These are phyloP conservation scores for Ochropleura leucogaster DNA, from an alignment of 2,888 invertebrate genomes.

Conservation along the genomic window DNA sequence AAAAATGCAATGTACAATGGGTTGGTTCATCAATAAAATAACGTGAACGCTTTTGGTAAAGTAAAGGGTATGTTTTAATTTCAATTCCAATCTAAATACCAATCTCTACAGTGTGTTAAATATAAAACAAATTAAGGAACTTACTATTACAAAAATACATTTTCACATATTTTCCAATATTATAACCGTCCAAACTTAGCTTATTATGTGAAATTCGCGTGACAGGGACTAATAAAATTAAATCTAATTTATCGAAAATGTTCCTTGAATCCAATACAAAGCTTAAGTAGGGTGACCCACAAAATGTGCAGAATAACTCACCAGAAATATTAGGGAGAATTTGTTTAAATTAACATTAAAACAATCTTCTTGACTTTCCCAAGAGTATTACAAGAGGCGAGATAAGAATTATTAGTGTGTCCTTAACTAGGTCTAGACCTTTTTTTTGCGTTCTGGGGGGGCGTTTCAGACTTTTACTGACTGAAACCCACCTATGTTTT, in stretches of 20 bases:
- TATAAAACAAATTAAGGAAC: not conserved
- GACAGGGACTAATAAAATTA: conserved; percentile 60
- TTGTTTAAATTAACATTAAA: not conserved
- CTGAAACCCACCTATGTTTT: no score
- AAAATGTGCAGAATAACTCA: conserved; percentile 30
- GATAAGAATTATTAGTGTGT: not conserved
- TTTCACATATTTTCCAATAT: conserved; percentile 13
- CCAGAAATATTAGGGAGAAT: not conserved
- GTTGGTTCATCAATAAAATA: not conserved
- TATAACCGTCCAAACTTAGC: conserved; percentile 6
- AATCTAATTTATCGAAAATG: conserved; percentile 54
- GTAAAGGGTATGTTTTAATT: not conserved
- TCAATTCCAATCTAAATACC: no score
- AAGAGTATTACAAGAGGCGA: not conserved
- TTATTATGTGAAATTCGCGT: conserved; percentile 49
- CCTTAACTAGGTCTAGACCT: not conserved
- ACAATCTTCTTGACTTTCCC: fast-evolving
- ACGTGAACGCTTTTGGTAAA: not conserved
- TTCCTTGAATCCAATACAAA: conserved; percentile 44
- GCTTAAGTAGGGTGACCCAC: conserved; percentile 34
- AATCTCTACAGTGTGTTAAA: not conserved
- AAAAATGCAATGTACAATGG: not conserved
- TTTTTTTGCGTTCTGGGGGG: no score
- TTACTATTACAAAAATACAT: not conserved
- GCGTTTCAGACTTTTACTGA: no score